Evolutionary conservation across 35 echinoderm and acorn worm genomes (phyloP), one percentile per base, ranked within the genome.

Genomic region (Ophiothrix spiculata): DNA sequence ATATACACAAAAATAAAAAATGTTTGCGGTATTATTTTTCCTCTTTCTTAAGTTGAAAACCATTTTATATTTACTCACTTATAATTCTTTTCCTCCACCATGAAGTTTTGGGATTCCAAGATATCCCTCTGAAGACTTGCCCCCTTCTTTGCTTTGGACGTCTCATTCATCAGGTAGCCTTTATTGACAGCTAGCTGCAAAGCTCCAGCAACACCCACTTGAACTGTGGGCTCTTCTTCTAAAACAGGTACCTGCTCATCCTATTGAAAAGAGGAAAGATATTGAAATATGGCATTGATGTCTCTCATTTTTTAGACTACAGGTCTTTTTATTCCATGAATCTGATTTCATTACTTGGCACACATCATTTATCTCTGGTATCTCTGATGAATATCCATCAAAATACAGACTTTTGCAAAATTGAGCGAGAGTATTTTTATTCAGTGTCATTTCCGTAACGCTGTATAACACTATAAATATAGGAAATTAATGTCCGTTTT

Each of bases 31-130:
- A n/a, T n/a, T n/a, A n/a, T n/a, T n/a, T n/a, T n/a, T n/a, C n/a
- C n/a, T n/a, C n/a, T n/a, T n/a, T n/a, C n/a, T n/a, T n/a, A n/a
- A n/a, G n/a, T n/a, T n/a, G n/a, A n/a, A n/a, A n/a, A n/a, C n/a
- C n/a, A n/a, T n/a, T n/a, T n/a, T n/a, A n/a, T n/a, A 76, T 37
- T 31, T 15, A 94, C 91, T 78, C 76, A 99, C 96, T 99, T 94
- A 76, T 90, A 91, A 73, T 94, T 99, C 84, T 99, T 99, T 38
- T 99, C 96, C 79, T 99, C 96, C 25, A 99, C 80, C 16, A 82
- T 91, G 79, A 80, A 94, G 40, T 94, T 94, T 38, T 91, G 81
- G 35, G 92, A 89, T 42, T 91, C 89, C 33, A 94, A 36, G 12
- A 54, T 64, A 15, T 80, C 77, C n/a, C 75, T 81, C 35, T 97